phyloP scores from a whole-genome alignment of 2,113 vertebrate species.

The Nibea albiflora region DNA sequence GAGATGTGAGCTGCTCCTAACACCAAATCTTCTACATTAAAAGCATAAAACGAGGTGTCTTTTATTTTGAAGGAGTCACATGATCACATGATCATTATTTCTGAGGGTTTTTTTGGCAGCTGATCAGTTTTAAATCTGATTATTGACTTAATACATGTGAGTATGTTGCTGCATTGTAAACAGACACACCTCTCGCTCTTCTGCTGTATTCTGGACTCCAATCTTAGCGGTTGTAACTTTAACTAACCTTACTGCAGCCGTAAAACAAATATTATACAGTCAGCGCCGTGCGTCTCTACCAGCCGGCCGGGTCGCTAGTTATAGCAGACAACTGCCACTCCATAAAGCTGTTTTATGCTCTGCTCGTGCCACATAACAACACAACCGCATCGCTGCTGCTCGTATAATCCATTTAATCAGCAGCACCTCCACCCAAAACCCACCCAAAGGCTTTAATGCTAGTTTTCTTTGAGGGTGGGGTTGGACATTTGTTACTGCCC shows the following conservation, averaged over 20 bases:
- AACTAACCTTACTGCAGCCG: neutral
- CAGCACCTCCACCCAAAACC: neutral
- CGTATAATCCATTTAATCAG: constrained; percentile 3
- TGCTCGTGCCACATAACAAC: neutral
- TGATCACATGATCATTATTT: too few relatives aligned
- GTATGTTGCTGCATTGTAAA: neutral
- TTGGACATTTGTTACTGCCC: constrained; percentile 22
- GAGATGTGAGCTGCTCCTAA: neutral
- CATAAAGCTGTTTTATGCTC: neutral
- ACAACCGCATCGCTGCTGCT: neutral
- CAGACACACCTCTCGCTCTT: neutral
- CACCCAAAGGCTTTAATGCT: neutral
- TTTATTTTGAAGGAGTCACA: neutral
- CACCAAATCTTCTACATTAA: neutral
- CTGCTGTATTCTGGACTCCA: neutral
- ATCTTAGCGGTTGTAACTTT: neutral
- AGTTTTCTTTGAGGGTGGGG: constrained; percentile 4
- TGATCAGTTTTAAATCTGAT: neutral
- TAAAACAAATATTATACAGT: neutral
- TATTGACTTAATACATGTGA: neutral
- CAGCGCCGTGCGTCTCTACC: too few relatives aligned
- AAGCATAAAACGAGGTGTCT: neutral
- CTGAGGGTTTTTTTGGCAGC: neutral
- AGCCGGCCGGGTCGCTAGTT: neutral
- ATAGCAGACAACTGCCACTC: neutral